These are phyloP conservation scores for Argyrosomus regius DNA, from an alignment of 2,797 vertebrate species.

Conservation along the genomic window DNA sequence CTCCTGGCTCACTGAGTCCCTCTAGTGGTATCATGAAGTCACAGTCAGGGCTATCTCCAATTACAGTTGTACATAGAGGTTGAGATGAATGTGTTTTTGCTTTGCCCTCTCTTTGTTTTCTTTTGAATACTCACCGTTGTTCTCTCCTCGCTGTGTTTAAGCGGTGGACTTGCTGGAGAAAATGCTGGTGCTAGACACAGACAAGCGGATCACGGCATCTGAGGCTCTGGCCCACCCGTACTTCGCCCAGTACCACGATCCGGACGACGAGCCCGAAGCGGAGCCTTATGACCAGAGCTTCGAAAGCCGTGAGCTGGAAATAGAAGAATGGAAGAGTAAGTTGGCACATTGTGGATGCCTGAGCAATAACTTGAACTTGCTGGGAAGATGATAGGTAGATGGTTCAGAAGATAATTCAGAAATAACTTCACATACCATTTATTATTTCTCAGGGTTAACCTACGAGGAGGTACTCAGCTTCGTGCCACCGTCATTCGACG, in stretches of 20 bases:
- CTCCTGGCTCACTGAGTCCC: conserved; percentile 42
- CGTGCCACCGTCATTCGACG: conserved; percentile 90
- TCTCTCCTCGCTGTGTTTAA: conserved; percentile 55
- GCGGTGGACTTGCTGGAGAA: conserved; percentile 98
- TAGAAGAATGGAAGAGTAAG: conserved; percentile 99
- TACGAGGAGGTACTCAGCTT: conserved; percentile 96
- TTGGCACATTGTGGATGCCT: conserved; percentile 5
- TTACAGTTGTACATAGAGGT: background rate
- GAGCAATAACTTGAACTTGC: background rate
- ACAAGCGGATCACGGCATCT: conserved; percentile 95
- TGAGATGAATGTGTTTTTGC: background rate
- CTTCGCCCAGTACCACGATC: conserved; percentile 97
- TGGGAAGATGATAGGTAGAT: background rate
- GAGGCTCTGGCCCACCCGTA: conserved; percentile 94
- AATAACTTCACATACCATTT: background rate
- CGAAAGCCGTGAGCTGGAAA: conserved; percentile 95
- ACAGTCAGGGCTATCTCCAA: background rate
- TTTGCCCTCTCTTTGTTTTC: background rate
- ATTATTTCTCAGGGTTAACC: conserved; percentile 88
- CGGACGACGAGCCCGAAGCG: conserved; percentile 95
- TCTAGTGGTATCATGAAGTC: conserved; percentile 57
- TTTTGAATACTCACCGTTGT: conserved; percentile 1
- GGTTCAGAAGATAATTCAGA: background rate
- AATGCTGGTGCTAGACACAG: conserved; percentile 98
- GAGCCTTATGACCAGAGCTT: conserved; percentile 99